phyloP scores from a whole-genome alignment of 2,888 invertebrate genomes.

The Frankliniella fusca region DNA sequence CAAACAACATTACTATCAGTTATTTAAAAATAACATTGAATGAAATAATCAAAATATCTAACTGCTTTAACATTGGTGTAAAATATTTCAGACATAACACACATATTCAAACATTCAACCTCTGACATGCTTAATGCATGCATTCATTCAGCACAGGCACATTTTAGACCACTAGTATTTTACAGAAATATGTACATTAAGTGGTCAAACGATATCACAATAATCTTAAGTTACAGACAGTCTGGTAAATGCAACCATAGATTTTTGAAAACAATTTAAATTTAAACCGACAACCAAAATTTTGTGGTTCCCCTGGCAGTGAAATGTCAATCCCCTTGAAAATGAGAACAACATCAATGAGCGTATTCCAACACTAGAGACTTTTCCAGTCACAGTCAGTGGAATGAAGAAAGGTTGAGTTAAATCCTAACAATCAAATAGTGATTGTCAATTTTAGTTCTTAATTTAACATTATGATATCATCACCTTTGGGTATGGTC shows the following conservation, averaged over 20 bases:
- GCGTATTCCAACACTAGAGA: too few relatives aligned
- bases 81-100: not conserved
- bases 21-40: not conserved
- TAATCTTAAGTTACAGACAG: not conserved
- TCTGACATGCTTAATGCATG: not conserved
- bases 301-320: too few relatives aligned
- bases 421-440: too few relatives aligned
- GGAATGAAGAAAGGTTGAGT: too few relatives aligned
- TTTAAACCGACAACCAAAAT: too few relatives aligned
- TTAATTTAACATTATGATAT: too few relatives aligned
- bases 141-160: not conserved
- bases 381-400: too few relatives aligned
- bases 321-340: too few relatives aligned
- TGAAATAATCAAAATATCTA: not conserved
- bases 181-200: not conserved
- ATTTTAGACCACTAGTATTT: not conserved
- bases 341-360: too few relatives aligned
- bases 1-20: not conserved
- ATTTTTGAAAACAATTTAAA: too few relatives aligned
- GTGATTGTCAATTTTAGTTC: too few relatives aligned
- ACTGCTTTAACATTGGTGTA: not conserved
- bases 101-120: not conserved
- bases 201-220: constrained; percentile 18
- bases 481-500: too few relatives aligned
- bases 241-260: not conserved